These are phyloP conservation scores for Cuniculus paca DNA, from an alignment of 2,797 vertebrate species.

Conservation along the genomic window DNA sequence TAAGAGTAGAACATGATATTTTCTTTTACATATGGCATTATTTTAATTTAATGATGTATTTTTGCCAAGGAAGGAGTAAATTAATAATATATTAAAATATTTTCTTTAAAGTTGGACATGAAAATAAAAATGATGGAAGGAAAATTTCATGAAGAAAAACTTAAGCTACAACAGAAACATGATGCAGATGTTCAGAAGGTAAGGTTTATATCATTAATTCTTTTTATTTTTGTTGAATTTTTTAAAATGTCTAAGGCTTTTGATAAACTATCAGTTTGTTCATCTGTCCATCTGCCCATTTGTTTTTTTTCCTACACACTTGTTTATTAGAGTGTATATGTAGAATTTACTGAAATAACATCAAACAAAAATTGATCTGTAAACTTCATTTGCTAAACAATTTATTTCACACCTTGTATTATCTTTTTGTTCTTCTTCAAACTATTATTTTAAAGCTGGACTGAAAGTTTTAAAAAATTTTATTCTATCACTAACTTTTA, in stretches of 20 bases:
- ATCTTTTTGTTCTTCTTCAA: not conserved
- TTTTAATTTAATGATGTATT: slow-evolving; percentile 51
- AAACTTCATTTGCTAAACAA: not conserved
- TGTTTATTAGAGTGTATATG: not conserved
- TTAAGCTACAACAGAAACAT: slow-evolving; percentile 95
- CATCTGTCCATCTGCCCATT: not conserved
- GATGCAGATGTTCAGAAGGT: slow-evolving; percentile 97
- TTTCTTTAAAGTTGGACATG: slow-evolving; percentile 91
- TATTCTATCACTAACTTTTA: not conserved
- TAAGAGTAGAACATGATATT: not conserved
- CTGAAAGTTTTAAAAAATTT: not conserved
- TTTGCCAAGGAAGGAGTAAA: slow-evolving; percentile 54
- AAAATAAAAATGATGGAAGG: slow-evolving; percentile 94
- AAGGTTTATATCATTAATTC: slow-evolving; percentile 49
- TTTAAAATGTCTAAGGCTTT: not conserved
- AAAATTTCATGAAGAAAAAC: slow-evolving; percentile 96
- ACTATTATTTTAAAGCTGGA: not conserved
- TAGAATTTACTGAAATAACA: slow-evolving; percentile 20
- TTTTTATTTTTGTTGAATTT: not conserved
- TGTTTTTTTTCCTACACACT: no score
- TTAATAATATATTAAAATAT: slow-evolving; percentile 62
- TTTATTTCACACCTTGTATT: not conserved
- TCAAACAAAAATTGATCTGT: slow-evolving; percentile 6
- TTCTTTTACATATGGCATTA: not conserved
- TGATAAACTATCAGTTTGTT: not conserved